Percentiles rank a stretch among this genome's conserved stretches.
phyloP scores from a whole-genome alignment of 2,888 invertebrate genomes.

The Lasioglossum pauxillum region DNA sequence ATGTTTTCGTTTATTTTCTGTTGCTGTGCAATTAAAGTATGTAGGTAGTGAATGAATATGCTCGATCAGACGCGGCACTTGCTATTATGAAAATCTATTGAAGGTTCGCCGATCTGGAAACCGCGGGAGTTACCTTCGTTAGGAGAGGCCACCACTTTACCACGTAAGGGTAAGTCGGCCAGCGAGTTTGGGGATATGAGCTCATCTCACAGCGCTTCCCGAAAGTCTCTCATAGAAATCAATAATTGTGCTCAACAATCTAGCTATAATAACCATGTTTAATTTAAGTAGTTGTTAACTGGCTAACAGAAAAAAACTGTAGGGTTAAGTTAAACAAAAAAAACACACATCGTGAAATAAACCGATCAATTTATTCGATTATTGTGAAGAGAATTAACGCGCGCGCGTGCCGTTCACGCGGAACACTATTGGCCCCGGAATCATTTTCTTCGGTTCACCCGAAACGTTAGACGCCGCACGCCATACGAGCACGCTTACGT shows the following conservation, averaged over 20 bases:
- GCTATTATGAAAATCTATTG: conserved; percentile 73
- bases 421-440: conserved; percentile 9
- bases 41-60: conserved; percentile 1
- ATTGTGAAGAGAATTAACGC: conserved; percentile 47
- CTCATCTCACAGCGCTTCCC: conserved; percentile 86
- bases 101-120: conserved; percentile 99
- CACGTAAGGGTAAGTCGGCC: conserved; percentile 86
- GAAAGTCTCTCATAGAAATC: conserved; percentile 87
- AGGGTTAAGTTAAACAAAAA: conserved; percentile 53
- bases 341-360: conserved; percentile 51
- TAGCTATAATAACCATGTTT: conserved; percentile 84
- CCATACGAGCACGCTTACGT: not conserved
- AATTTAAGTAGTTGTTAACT: conserved; percentile 79
- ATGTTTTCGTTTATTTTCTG: not conserved
- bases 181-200: conserved; percentile 85
- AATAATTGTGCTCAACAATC: conserved; percentile 84
- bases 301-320: conserved; percentile 53
- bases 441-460: conserved; percentile 37
- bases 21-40: conserved; percentile 1
- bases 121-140: conserved; percentile 92
- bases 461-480: conserved; percentile 11
- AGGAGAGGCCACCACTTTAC: conserved; percentile 88
- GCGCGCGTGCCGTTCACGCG: conserved; percentile 66
- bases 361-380: conserved; percentile 59
- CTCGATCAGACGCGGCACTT: not conserved